Conservation (phyloP, 2,888 invertebrate species). For the Patella caerulea region DNA sequence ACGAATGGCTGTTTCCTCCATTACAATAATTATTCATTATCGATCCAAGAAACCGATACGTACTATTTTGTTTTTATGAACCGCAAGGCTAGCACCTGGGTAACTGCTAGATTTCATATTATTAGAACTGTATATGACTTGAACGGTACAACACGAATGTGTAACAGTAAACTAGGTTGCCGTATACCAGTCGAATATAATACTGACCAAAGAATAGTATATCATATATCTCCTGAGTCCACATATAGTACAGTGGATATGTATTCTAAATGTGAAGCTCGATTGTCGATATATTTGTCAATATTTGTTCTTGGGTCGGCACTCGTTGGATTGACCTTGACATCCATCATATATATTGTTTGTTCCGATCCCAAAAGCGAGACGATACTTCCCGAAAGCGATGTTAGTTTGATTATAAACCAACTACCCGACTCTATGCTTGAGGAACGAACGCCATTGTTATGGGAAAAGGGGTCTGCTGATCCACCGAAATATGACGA, state of each 20-base stretch:
- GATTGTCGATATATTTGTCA: neutral
- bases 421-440: too few species aligned
- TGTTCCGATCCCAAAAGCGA: neutral
- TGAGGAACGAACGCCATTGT: too few species aligned
- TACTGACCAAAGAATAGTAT: neutral
- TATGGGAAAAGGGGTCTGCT: too few species aligned
- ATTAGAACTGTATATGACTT: neutral
- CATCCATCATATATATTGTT: neutral
- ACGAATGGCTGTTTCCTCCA: neutral
- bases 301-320: neutral
- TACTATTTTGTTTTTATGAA: neutral
- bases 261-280: neutral
- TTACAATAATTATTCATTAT: neutral
- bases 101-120: neutral
- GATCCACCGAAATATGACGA: too few species aligned
- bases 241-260: neutral
- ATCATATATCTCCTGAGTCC: neutral
- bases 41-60: neutral
- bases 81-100: neutral
- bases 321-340: neutral
- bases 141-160: neutral
- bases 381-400: too few species aligned
- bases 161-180: neutral
- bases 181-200: neutral
- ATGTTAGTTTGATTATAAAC: too few species aligned